These are phyloP conservation scores for Diarsia brunnea DNA, from an alignment of 2,888 invertebrate genomes.

Conservation along the genomic window DNA sequence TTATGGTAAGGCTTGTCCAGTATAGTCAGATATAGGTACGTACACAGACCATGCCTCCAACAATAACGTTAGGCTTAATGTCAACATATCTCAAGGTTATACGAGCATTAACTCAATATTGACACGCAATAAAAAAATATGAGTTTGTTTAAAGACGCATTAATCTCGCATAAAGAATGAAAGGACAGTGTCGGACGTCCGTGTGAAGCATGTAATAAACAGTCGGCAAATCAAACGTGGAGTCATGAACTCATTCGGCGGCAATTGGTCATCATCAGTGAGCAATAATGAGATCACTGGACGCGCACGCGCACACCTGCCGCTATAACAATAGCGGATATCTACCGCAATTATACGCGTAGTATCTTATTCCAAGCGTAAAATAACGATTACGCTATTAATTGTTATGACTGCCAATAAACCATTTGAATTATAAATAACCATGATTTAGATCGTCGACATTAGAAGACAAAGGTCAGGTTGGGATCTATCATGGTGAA, in stretches of 20 bases:
- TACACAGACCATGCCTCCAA: not conserved
- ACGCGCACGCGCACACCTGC: slow-evolving; percentile 76
- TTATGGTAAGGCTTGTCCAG: not conserved
- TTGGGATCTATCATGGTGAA: slow-evolving; percentile 7
- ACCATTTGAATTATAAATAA: slow-evolving; percentile 46
- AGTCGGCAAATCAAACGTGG: slow-evolving; percentile 70
- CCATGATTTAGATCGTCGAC: slow-evolving; percentile 25
- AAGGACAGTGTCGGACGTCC: slow-evolving; percentile 53
- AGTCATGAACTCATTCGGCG: slow-evolving; percentile 81
- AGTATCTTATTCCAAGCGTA: slow-evolving; percentile 66
- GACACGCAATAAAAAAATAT: slow-evolving; percentile 42
- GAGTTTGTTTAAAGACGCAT: slow-evolving; percentile 39
- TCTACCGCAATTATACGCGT: slow-evolving; percentile 73
- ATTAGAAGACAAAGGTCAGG: slow-evolving; percentile 24
- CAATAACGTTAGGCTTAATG: slow-evolving; percentile 9
- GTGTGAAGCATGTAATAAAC: slow-evolving; percentile 57
- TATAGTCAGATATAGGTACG: not conserved
- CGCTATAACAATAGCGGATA: slow-evolving; percentile 73
- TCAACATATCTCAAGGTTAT: slow-evolving; percentile 44
- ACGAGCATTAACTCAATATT: slow-evolving; percentile 31
- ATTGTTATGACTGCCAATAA: slow-evolving; percentile 60
- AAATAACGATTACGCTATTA: slow-evolving; percentile 69
- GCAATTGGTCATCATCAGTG: slow-evolving; percentile 83
- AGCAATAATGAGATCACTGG: slow-evolving; percentile 88
- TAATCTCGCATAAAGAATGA: slow-evolving; percentile 41